Evolutionary conservation across 2,888 invertebrate species (phyloP).

Genomic region (Amphipyra tragopoginis): DNA sequence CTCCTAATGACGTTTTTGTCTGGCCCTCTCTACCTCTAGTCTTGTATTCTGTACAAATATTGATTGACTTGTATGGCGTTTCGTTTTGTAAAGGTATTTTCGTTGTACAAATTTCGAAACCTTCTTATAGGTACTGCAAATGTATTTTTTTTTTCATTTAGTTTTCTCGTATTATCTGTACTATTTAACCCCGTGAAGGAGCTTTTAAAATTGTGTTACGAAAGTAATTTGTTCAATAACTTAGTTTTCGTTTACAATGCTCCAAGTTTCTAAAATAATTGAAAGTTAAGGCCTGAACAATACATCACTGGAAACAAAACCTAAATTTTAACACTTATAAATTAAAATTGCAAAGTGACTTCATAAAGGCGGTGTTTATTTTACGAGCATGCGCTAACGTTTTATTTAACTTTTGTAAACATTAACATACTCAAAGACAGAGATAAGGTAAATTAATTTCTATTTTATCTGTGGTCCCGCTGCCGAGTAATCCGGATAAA

Average conservation of each 20-base stretch:
- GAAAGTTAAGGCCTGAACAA: conserved; percentile 19
- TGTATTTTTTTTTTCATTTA: conserved; percentile 40
- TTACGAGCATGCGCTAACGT: not conserved
- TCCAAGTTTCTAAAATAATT: conserved; percentile 30
- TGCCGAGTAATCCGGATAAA: conserved; percentile 39
- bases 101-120: conserved; percentile 34
- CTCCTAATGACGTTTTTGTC: conserved; percentile 77
- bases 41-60: conserved; percentile 68
- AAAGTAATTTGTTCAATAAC: conserved; percentile 49
- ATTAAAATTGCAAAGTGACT: conserved; percentile 21
- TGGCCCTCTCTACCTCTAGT: conserved; percentile 58
- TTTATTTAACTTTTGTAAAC: not conserved
- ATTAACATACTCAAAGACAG: conserved; percentile 17
- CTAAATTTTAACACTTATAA: conserved; percentile 11
- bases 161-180: conserved; percentile 30
- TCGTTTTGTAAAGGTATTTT: conserved; percentile 52
- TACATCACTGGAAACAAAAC: conserved; percentile 14
- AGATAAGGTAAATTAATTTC: conserved; percentile 28
- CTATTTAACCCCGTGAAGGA: conserved; percentile 41
- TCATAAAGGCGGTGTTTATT: conserved; percentile 2
- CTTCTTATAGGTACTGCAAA: conserved; percentile 14
- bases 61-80: conserved; percentile 66
- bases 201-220: conserved; percentile 46
- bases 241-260: conserved; percentile 43
- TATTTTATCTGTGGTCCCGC: conserved; percentile 13